phyloP scores from a whole-genome alignment of 1,140 invertebrate genomes.

The Tetraneura akinire region DNA sequence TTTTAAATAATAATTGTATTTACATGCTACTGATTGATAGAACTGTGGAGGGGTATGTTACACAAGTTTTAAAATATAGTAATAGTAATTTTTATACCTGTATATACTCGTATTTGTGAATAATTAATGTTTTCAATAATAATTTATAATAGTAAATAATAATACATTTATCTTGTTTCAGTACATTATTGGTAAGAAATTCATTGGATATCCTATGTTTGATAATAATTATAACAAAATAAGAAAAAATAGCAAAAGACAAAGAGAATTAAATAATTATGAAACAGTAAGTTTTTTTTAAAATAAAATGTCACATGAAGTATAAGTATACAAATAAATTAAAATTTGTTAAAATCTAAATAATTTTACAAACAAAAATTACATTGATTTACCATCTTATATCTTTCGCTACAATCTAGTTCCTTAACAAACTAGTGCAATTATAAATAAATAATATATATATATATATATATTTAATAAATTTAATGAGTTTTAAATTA shows the following conservation, averaged over 20 bases:
- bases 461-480: too few species aligned
- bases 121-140: too few species aligned
- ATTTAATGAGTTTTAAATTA: too few species aligned
- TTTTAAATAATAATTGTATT: neutral
- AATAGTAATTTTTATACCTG: too few species aligned
- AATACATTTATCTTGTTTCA: neutral
- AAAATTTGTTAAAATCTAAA: neutral
- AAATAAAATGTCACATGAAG: neutral
- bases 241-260: constrained; percentile 29
- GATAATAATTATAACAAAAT: constrained; percentile 11
- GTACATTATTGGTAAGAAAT: constrained; percentile 44
- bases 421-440: too few species aligned
- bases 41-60: constrained; percentile 44
- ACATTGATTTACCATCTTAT: neutral
- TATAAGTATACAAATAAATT: neutral
- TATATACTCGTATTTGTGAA: too few species aligned
- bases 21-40: neutral
- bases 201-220: constrained; percentile 21
- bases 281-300: neutral
- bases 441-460: too few species aligned
- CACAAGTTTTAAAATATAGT: neutral
- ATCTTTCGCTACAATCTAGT: too few species aligned
- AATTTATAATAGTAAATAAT: too few species aligned
- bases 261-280: neutral
- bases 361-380: too few species aligned